Base-by-base conservation (phyloP, 1,140 invertebrate species). In the Heliconius nattereri region DNA sequence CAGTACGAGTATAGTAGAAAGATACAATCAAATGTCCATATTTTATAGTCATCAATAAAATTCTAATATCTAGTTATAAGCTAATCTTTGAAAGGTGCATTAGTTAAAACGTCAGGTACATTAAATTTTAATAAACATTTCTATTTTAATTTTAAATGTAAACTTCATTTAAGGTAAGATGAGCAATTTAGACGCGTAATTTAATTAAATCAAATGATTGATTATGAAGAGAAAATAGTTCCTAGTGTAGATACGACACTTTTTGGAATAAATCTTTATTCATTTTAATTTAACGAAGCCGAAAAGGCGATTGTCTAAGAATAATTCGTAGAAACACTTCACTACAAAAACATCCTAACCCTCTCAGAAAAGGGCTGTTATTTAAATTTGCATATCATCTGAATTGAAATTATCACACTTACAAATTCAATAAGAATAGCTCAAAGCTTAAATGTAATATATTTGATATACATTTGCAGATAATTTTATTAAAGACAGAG, bases 281-380 rank as follows among this genome's bases (percentile, higher is more conserved):
- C 88, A 92, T 90, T 88, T 87, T 83, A 88, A 92, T 90, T 90
- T 89, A 87, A 84, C 81, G 83, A 79, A 84, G 81, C 78, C 81
- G 80, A 29, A 87, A 89, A 91, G 85, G 84, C 85, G 85, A 90
- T 89, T 88, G 84, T 79, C 80, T 84, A 82, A 90, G 86, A 88
- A 85, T 86, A 81, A 84, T 81, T 84, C 83, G 80, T 83, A 83
- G 78, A 80, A 84, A 88, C 91, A 91, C 89, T 92, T 86, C 83
- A 87, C 86, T 90, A 87, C 81, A 84, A 91, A 88, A 93, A 93
- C 89, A 93, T 87, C 87, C 90, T 90, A 91, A 90, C 91, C 90
- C 88, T 90, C 87, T 79, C 83, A 76, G 81, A 82, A 85, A 82
- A 87, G 87, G 85, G 85, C 79, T 85, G 79, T 82, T 86, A 82